These are phyloP conservation scores for Falcunculus frontatus DNA, from an alignment of 2,113 vertebrate genomes.

Conservation along the genomic window DNA sequence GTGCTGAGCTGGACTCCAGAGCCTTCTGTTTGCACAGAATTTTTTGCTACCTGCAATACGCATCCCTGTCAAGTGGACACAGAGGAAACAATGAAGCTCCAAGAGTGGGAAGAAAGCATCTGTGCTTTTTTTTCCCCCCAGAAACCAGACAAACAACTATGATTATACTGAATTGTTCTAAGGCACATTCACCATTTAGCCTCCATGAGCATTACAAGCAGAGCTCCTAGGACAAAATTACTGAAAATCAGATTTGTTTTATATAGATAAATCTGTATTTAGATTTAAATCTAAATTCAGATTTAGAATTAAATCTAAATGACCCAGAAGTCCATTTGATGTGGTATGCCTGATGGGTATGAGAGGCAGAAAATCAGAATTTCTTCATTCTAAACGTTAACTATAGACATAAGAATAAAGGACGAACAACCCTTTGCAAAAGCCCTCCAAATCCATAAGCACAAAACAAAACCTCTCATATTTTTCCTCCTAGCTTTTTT, in stretches of 20 bases:
- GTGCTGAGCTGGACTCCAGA: background rate
- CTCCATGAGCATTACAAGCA: background rate
- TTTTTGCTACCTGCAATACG: background rate
- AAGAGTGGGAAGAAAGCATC: background rate
- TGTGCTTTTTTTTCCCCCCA: no score
- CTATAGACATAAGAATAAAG: background rate
- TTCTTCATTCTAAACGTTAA: background rate
- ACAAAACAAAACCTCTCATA: accelerated
- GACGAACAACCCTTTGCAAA: background rate
- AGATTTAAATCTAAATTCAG: background rate
- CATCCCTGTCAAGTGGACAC: background rate
- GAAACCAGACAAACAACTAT: background rate
- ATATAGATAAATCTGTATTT: background rate
- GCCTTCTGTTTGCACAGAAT: background rate
- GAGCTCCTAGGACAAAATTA: background rate
- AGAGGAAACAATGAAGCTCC: background rate
- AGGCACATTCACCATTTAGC: background rate
- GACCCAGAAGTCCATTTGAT: background rate
- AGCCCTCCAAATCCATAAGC: background rate
- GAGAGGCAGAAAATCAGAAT: background rate
- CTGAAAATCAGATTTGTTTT: background rate
- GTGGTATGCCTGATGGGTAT: background rate
- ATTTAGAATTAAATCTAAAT: background rate
- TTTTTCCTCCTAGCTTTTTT: background rate
- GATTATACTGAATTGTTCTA: background rate